Conservation (phyloP, 2,888 invertebrate genomes). For the Latrodectus hesperus region DNA sequence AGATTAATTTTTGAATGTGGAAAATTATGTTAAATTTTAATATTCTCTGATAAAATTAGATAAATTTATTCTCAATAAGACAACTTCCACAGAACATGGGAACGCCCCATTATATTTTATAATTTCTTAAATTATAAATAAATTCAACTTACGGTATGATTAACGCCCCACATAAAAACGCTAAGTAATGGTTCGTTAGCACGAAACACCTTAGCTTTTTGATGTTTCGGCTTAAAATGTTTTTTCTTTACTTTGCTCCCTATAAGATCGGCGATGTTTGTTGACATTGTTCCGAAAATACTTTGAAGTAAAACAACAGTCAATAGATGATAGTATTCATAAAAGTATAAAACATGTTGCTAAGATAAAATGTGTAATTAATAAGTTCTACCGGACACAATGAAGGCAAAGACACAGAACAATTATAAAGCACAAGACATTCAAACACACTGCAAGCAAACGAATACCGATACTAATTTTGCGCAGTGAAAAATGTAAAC, state of each 20-base stretch:
- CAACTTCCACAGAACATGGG: not conserved
- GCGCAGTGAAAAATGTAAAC: conserved; percentile 3
- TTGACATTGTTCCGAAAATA: conserved; percentile 52
- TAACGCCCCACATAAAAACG: conserved; percentile 99
- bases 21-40: no score
- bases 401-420: not conserved
- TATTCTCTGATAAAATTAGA: no score
- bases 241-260: conserved; percentile 89
- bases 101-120: conserved; percentile 33
- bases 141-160: conserved; percentile 92
- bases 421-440: not conserved
- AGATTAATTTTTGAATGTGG: no score
- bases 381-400: not conserved
- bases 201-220: conserved; percentile 98
- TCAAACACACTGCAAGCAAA: not conserved
- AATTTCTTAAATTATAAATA: not conserved
- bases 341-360: not conserved
- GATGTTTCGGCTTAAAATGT: conserved; percentile 97
- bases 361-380: not conserved
- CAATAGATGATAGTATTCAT: not conserved
- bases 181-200: conserved; percentile 99
- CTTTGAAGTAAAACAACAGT: not conserved
- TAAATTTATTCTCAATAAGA: not conserved
- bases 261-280: conserved; percentile 40
- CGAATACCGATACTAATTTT: conserved; percentile 2